Percentiles rank a stretch among this genome's conserved stretches.
These are phyloP conservation scores for Martes martes DNA, from an alignment of 2,113 vertebrate genomes.

Conservation along the genomic window DNA sequence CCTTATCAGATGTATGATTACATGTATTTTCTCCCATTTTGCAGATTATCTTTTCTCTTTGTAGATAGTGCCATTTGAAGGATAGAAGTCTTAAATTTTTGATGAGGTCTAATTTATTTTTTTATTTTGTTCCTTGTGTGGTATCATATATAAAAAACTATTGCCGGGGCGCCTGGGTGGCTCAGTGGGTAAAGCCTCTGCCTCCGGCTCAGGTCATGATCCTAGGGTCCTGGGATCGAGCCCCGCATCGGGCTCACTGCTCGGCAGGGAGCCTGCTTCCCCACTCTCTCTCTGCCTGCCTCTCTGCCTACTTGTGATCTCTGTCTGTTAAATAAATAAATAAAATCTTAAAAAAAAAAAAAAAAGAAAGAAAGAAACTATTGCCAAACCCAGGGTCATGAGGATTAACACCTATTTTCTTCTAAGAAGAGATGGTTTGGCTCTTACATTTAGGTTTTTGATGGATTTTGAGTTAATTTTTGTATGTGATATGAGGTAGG, in stretches of 20 bases:
- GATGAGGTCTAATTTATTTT: background rate
- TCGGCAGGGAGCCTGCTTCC: no score
- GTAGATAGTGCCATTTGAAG: background rate
- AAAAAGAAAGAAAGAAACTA: background rate
- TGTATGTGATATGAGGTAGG: background rate
- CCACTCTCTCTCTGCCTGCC: no score
- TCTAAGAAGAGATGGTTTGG: conserved; percentile 20
- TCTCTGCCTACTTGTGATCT: no score
- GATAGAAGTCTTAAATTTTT: background rate
- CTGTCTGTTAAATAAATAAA: no score
- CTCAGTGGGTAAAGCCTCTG: no score
- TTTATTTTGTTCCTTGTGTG: conserved; percentile 23
- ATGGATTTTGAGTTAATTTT: conserved; percentile 19
- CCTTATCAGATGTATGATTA: conserved; percentile 12
- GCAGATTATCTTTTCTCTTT: background rate
- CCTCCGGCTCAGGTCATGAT: no score
- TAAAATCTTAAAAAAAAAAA: no score
- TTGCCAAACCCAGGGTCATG: background rate
- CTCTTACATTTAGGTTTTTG: background rate
- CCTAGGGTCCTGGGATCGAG: no score
- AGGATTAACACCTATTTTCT: conserved; percentile 8
- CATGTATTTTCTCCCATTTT: conserved; percentile 13
- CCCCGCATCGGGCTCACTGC: no score
- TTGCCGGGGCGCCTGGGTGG: background rate
- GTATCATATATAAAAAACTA: background rate